Evolutionary conservation across 1,140 invertebrate species (phyloP).

Genomic region (Arctopsyche grandis): DNA sequence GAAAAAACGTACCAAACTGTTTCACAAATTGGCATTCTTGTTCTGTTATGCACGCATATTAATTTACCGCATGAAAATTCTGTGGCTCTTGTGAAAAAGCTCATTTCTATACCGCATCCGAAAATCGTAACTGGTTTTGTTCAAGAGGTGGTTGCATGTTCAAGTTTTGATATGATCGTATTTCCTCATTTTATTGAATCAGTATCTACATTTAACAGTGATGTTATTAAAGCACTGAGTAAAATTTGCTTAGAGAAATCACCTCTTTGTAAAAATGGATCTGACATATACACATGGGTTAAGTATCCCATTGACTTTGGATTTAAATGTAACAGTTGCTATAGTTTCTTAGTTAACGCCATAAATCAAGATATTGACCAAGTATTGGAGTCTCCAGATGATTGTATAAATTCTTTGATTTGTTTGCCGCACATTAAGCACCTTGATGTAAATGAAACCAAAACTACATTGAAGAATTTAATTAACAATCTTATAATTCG

Average conservation of each 20-base stretch:
- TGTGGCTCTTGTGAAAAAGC: constrained; percentile 71
- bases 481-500: constrained; percentile 55
- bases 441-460: constrained; percentile 59
- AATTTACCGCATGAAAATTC: constrained; percentile 76
- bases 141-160: constrained; percentile 71
- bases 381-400: constrained; percentile 61
- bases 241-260: constrained; percentile 76
- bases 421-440: constrained; percentile 71
- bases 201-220: constrained; percentile 68
- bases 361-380: constrained; percentile 58
- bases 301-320: constrained; percentile 73
- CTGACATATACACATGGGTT: constrained; percentile 71
- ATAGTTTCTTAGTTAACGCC: constrained; percentile 59
- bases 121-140: constrained; percentile 72
- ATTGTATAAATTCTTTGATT: constrained; percentile 67
- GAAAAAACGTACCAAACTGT: constrained; percentile 65
- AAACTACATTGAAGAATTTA: constrained; percentile 57
- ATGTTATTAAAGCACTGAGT: constrained; percentile 71
- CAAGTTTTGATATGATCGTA: constrained; percentile 78
- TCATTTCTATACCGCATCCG: constrained; percentile 67
- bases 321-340: constrained; percentile 58
- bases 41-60: constrained; percentile 70
- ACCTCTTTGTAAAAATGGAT: constrained; percentile 69
- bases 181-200: constrained; percentile 74
- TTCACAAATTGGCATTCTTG: constrained; percentile 68